Conservation (phyloP, 1,140 invertebrate genomes). For the Drosophila suzukii region DNA sequence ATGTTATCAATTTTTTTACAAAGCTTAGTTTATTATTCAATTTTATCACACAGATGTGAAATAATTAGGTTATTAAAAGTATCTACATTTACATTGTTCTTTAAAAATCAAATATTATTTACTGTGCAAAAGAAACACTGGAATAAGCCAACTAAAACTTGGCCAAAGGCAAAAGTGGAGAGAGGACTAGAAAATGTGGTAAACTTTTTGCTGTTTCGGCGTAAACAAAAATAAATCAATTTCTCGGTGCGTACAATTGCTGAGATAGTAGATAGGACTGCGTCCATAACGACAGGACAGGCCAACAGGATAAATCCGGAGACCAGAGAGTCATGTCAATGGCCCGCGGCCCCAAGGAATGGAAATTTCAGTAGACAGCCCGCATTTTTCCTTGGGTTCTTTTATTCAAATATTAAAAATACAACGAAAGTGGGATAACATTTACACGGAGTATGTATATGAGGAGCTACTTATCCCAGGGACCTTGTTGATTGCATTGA, state of each 20-base stretch:
- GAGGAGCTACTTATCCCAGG: conserved; percentile 24
- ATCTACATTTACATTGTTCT: background rate
- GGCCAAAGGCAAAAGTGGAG: conserved; percentile 11
- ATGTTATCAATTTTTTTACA: too few species aligned
- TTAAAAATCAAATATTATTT: background rate
- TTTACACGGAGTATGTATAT: conserved; percentile 19
- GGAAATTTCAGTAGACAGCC: conserved; percentile 25
- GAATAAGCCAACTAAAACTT: conserved; percentile 37
- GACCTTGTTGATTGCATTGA: conserved; percentile 40
- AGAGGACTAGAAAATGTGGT: conserved; percentile 26
- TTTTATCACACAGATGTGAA: too few species aligned
- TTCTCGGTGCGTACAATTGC: conserved; percentile 62
- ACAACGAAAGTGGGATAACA: conserved; percentile 19
- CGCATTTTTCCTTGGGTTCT: conserved; percentile 32
- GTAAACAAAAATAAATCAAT: conserved; percentile 82
- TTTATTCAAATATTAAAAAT: conserved; percentile 30
- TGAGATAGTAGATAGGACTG: conserved; percentile 34
- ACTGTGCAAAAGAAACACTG: conserved; percentile 14
- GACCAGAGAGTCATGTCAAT: conserved; percentile 51
- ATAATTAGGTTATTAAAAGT: too few species aligned
- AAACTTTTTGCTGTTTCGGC: conserved; percentile 62
- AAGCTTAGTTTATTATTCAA: too few species aligned
- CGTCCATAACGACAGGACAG: conserved; percentile 65
- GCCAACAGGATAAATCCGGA: conserved; percentile 35
- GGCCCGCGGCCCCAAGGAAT: conserved; percentile 45